Base-by-base conservation (phyloP, 2,797 vertebrate genomes). In the Etheostoma perlongum region DNA sequence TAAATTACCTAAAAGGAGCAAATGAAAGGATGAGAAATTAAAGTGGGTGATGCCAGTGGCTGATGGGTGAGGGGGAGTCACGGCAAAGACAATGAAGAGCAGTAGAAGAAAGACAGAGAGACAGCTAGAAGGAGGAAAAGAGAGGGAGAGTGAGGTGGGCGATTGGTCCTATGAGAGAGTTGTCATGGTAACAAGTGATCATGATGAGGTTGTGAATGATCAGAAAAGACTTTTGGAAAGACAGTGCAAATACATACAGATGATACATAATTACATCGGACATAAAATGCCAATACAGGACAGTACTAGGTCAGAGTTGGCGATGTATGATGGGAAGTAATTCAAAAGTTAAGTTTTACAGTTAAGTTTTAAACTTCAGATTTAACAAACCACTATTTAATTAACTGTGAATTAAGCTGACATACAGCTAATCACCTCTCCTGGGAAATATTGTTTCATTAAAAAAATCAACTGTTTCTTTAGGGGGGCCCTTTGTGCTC, bases 161-260 rank as follows among this genome's bases (percentile, higher is more conserved):
- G 93, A 94, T 84, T 87, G 82, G 83, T 90, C 89, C 87, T 87
- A 58, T 81, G 89, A 93, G 85, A 85, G 74, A 71, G 94, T 95
- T 88, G 95, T 94, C 94, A 95, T 95, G 93, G 94, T 92, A 94
- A 95, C 95, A 84, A 92, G 88, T 88, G 79, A 91, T 92, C 88
- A 93, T 79, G 87, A 93, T 88, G 84, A 92, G 86, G 75, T 57
- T 85, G 75, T 89, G 72, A 81, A 79, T 89, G 88, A 91, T 90
- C 82, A 91, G 67, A 78, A 82, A 90, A 72, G 90, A 91, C 81
- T 89, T 91, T 90, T 80, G 68, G 76, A 83, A 77, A 84, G 79
- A 85, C 87, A 89, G 83, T 81, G 79, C 72, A 79, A 88, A 85
- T 42, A 76, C 75, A 70, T 72, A 53, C 51, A 87, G 74, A 85